Percentiles rank a stretch among this genome's conserved stretches.
Conservation (phyloP, 2,113 vertebrate genomes). For the Antechinus stuartii region DNA sequence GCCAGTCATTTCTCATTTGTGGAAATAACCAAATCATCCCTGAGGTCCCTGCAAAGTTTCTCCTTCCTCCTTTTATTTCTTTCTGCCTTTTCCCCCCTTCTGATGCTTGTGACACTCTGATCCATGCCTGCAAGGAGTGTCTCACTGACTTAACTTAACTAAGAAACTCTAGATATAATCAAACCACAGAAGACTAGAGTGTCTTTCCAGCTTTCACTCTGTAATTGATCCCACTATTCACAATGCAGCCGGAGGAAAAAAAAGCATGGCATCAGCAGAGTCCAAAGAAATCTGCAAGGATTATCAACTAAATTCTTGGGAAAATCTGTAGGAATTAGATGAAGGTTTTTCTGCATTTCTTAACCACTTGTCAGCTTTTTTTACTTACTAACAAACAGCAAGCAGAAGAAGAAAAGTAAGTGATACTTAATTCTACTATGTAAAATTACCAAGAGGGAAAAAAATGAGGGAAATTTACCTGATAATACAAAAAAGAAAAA, state of each 20-base stretch:
- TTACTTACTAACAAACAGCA: not conserved
- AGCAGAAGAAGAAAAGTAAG: conserved; percentile 17
- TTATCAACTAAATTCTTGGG: conserved; percentile 23
- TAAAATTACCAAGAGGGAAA: conserved; percentile 7
- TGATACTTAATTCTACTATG: not conserved
- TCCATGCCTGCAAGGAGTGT: conserved; percentile 64
- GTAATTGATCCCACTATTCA: conserved; percentile 66
- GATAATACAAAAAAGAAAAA: conserved; percentile 32
- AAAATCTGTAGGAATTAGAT: conserved; percentile 40
- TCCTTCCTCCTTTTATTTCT: not conserved
- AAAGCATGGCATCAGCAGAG: conserved; percentile 39
- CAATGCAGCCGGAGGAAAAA: conserved; percentile 57
- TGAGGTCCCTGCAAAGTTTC: not conserved
- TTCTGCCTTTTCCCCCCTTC: not conserved
- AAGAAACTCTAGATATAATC: conserved; percentile 60
- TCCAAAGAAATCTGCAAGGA: conserved; percentile 47
- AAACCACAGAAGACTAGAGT: conserved; percentile 53
- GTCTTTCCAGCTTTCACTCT: conserved; percentile 42
- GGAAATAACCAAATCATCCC: conserved; percentile 1
- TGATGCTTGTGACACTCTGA: conserved; percentile 37
- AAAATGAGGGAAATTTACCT: not conserved
- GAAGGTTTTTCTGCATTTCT: not conserved
- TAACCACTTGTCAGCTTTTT: not conserved
- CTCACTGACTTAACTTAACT: conserved; percentile 54
- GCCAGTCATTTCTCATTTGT: not conserved